These are phyloP conservation scores for Trachythela sp. DNA, from an alignment of 64 coral and sea anemone species.

Conservation along the genomic window DNA sequence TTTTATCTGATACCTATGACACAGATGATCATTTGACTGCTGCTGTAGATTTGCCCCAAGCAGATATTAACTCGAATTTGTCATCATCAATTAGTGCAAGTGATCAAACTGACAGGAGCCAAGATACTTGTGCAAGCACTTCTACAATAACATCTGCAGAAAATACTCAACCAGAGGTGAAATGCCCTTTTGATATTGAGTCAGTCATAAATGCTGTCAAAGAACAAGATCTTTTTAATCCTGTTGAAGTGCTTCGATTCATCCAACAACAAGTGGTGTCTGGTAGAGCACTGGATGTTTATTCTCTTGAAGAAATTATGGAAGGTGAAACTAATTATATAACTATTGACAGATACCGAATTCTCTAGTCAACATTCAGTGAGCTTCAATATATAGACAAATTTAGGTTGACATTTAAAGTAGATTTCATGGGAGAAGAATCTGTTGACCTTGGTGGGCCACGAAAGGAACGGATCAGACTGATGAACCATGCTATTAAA, in stretches of 20 bases:
- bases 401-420: constrained; percentile 36
- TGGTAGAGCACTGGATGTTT: constrained; percentile 49
- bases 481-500: constrained; percentile 55
- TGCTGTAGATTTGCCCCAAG: not conserved
- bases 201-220: constrained; percentile 34
- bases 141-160: not conserved
- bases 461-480: constrained; percentile 54
- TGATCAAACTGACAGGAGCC: too few relatives aligned
- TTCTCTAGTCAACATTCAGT: constrained; percentile 48
- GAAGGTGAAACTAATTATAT: constrained; percentile 64
- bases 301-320: constrained; percentile 26
- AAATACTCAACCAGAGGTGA: not conserved
- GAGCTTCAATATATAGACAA: constrained; percentile 55
- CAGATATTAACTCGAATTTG: not conserved
- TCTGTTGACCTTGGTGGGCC: constrained; percentile 50
- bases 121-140: not conserved
- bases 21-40: not conserved
- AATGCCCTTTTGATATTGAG: constrained; percentile 46
- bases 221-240: constrained; percentile 32
- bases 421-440: constrained; percentile 61
- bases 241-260: constrained; percentile 50
- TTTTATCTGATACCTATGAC: not conserved
- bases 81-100: not conserved
- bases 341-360: constrained; percentile 48
- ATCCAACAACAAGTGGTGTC: constrained; percentile 52